Evolutionary conservation across 2,797 vertebrate species (phyloP), one percentile per base, ranked within the genome.

Genomic region (Typhlichthys subterraneus): DNA sequence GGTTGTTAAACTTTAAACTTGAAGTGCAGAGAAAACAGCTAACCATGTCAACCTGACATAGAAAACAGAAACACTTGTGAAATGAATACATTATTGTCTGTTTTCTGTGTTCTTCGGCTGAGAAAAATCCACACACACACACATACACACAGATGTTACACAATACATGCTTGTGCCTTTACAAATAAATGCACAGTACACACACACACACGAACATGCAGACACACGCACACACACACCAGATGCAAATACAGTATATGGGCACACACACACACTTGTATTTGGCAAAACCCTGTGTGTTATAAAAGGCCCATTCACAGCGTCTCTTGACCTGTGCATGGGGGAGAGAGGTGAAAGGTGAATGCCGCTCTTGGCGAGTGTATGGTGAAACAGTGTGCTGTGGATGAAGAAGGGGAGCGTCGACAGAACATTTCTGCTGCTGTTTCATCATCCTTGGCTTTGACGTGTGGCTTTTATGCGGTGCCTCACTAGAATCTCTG

Each of bases 21-120:
- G 7, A 73, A 71, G 72, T 17, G 5, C 59, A 60, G 50, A 15
- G 63, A 49, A 46, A 82, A 82, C 71, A 72, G 69, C 65, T 31
- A 9, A 82, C 74, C 73, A 77, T 63, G 70, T 76, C 72, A 63
- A n/a, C 9, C 11, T 17, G 19, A 51, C 50, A 79, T 67, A 53
- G 67, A 55, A 68, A 45, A 59, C 63, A 79, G 59, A 48, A 52
- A 77, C 82, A 85, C 76, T 75, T 81, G 76, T 83, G 75, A 81
- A 82, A 84, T 87, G 82, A 86, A 90, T 87, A 88, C 81, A 89
- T 87, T 78, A 87, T 83, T 69, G 64, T 61, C 65, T 70, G 64
- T 74, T 70, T 57, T 68, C 78, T 72, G 57, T 67, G 75, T 75
- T 76, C 66, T 73, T 69, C 13, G 50, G 62, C 80, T 84, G 86